Base-by-base conservation (phyloP, 2,797 vertebrate species). In the Arctocebus calabarensis region DNA sequence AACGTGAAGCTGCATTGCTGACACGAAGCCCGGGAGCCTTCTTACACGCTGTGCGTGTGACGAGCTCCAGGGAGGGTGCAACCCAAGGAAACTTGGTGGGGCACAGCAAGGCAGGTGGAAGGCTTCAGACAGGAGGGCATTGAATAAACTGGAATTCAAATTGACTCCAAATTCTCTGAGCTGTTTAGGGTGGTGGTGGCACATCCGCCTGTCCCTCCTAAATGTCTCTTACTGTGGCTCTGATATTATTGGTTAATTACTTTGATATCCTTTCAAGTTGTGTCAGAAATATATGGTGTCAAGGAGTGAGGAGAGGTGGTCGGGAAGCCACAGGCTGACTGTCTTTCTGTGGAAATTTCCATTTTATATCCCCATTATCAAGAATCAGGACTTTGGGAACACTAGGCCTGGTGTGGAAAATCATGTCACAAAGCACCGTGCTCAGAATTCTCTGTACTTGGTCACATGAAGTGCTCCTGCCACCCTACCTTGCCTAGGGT, bases 11-110 rank as follows among this genome's bases (percentile, higher is more conserved):
- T 37, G 32, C 34, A 4, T n/a, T 57, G 75, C 25, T 66, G 27
- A 11, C 13, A 43, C 16, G 22, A 61, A 83, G 20, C 13, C 45
- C 73, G 10, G 62, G 40, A 61, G 8, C 27, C 13, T 37, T 75
- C 37, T 45, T 70, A 14, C 0, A 16, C 7, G 10, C 20, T 55
- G 7, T 20, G 1, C 3, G 19, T 68, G 8, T 32, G 27, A 0
- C 43, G 32, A 73, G 29, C 61, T 57, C 11, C 43, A 20, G 2
- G 9, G 70, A 37, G 17, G 37, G 22, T 34, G 45, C 55, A 81
- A 7, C 1, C 27, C 37, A 48, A 7, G 43, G 29, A 34, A 74
- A 91, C 20, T 2, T 19, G 37, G 2, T 62, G 22, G 17, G 19
- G 62, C 23, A 10, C 1, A 62, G 29, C 7, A 10, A 19, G 2